phyloP scores from a whole-genome alignment of 2,113 vertebrate species.

The Ceyx margarethae region DNA sequence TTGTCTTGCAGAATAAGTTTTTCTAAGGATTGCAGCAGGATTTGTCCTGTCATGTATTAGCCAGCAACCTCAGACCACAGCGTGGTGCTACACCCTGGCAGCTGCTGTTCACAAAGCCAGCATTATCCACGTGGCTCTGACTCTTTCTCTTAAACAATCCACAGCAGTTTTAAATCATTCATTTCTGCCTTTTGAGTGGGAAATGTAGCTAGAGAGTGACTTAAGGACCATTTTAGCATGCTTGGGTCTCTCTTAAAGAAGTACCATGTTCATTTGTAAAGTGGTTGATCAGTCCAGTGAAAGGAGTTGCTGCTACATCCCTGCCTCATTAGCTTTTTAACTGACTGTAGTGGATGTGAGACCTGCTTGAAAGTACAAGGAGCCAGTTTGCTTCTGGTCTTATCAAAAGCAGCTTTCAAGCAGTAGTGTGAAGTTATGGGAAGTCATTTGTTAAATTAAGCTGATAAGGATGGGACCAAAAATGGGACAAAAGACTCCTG shows the following conservation, averaged over 20 bases:
- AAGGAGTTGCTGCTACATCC: slow-evolving; percentile 40
- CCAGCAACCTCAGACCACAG: background rate
- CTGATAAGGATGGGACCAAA: background rate
- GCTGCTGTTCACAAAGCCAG: background rate
- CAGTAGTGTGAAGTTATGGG: background rate
- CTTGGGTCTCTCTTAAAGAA: slow-evolving; percentile 9
- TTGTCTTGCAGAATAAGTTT: slow-evolving; percentile 19
- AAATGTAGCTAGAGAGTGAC: slow-evolving; percentile 4
- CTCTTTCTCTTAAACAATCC: background rate
- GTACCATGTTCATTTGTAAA: slow-evolving; percentile 6
- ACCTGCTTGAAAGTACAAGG: background rate
- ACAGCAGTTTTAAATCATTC: background rate
- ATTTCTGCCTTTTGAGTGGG: background rate
- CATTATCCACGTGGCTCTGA: background rate
- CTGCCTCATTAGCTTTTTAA: slow-evolving; percentile 47
- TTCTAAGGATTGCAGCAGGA: background rate
- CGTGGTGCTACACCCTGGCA: background rate
- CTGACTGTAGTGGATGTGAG: slow-evolving; percentile 12
- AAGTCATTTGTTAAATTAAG: slow-evolving; percentile 19
- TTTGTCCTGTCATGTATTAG: slow-evolving; percentile 25
- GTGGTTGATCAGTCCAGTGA: background rate
- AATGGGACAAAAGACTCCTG: background rate
- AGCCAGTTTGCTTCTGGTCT: slow-evolving; percentile 1
- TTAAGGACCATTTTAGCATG: slow-evolving; percentile 10
- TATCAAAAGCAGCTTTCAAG: slow-evolving; percentile 7